Base-by-base conservation (phyloP, 1,140 invertebrate genomes). In the Euwallacea fornicatus region DNA sequence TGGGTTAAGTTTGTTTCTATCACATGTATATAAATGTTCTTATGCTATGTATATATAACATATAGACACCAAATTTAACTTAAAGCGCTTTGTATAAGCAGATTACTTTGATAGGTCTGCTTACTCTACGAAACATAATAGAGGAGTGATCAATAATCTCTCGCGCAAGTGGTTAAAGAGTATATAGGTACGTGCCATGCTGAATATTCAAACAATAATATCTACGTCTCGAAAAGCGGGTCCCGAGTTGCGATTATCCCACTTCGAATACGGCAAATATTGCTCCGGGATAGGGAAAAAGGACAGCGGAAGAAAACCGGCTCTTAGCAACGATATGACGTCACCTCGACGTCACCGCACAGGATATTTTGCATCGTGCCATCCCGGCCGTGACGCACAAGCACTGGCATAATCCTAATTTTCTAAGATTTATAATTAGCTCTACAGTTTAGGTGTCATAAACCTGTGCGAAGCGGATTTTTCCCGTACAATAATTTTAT, bases 351-450 rank as follows among this genome's bases (percentile, higher is more conserved):
- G 65, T 66, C 54, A 66, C 65, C 13, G 42, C 41, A 58, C 56
- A 58, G 65, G 43, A 58, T 58, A 66, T 66, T 66, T 65, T 50
- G 53, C 65, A 42, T 9, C 53, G 53, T 56, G 7, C 55, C 47
- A 42, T 15, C 33, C 50, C 9, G 42, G 53, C 21, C 13, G 54
- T 66, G 65, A 66, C 65, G 65, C 65, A 66, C 65, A 56, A n/a
- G 60, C 43, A 9, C 43, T 8, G 11, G 47, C 62, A 65, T 65
- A 50, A 58, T 58, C 21, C 53, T 66, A 66, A 66, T 66, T 44
- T 58, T 46, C 65, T 58, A 66, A 65, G 63, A 65, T 65, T 65
- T 65, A 65, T 65, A 65, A 65, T 65, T 65, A 65, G 63, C 63
- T 63, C 63, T 42, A 21, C 11, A 54, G 21, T 65, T 54, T 53